Percentiles rank a stretch among this genome's conserved stretches.
Conservation (phyloP, 2,888 invertebrate species). For the Leptarthrus brevirostris region DNA sequence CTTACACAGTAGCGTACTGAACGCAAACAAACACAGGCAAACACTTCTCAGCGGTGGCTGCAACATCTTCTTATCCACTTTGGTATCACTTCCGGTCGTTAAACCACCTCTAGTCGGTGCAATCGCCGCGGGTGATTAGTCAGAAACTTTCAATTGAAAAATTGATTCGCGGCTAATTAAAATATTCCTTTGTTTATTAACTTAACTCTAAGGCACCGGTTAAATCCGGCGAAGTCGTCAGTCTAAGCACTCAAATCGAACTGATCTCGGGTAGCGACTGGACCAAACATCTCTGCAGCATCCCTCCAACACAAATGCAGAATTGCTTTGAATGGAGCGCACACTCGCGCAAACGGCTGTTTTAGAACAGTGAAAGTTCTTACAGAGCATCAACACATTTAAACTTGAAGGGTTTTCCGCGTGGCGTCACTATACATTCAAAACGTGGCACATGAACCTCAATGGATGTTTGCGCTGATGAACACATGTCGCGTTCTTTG, state of each 20-base stretch:
- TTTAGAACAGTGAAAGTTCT: slow-evolving; percentile 20
- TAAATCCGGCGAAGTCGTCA: background rate
- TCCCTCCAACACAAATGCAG: slow-evolving; percentile 20
- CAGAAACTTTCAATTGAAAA: slow-evolving; percentile 4
- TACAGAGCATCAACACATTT: background rate
- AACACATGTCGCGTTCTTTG: slow-evolving; percentile 51
- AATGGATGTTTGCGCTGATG: slow-evolving; percentile 25
- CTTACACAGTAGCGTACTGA: slow-evolving; percentile 27
- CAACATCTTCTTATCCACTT: slow-evolving; percentile 28
- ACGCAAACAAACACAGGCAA: slow-evolving; percentile 1
- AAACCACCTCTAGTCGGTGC: background rate
- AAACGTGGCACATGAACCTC: background rate
- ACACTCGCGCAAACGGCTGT: background rate
- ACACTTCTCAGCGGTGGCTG: slow-evolving; percentile 12
- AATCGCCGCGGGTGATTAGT: background rate
- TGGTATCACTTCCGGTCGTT: slow-evolving; percentile 27
- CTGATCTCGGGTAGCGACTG: slow-evolving; percentile 2
- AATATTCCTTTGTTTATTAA: slow-evolving; percentile 26
- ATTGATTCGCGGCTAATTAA: slow-evolving; percentile 10
- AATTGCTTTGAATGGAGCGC: background rate
- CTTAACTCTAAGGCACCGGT: background rate
- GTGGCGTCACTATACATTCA: slow-evolving; percentile 10
- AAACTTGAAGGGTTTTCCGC: slow-evolving; percentile 25
- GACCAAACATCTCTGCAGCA: slow-evolving; percentile 20
- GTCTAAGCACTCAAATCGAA: slow-evolving; percentile 10